Evolutionary conservation across 1,140 invertebrate species (phyloP), one percentile per base, ranked within the genome.

Genomic region (Eurosta solidaginis): DNA sequence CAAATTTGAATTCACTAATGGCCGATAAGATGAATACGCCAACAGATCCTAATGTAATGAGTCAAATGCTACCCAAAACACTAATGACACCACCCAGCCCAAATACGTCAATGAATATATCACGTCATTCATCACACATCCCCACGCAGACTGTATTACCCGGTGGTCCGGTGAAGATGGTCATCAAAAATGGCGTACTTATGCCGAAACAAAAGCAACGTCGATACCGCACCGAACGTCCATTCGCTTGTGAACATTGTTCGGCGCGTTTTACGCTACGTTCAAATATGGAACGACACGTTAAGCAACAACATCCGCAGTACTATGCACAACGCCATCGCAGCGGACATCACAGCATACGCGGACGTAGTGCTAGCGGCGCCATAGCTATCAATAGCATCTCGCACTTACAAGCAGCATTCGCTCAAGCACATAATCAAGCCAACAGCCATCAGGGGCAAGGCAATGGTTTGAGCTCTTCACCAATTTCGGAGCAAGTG

Each of bases 231-330:
- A 97, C 96, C n/a, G 96, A 97, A 86, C 90, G 96, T 25, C 96
- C 96, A 0, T 97, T 96, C 83, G 93, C 92, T 1, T 97, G 96
- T 86, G 94, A 95, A 45, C 94, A 96, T 81, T 97, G 96, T 84
- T 93, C 94, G 0, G 95, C 96, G 0, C 90, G 94, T 63, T 98
- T 98, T 82, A 97, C 96, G 0, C 87, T 97, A 0, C 91, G 96
- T 7, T 96, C 95, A 7, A 97, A 97, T 83, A 97, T 97, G 95
- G 96, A 97, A 87, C 89, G 96, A 1, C 96, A 98, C 79, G 94
- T 97, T 0, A 97, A 97, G 84, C 95, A 97, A 81, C 96, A 97
- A 82, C 96, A 97, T 89, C 96, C 96, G 0, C 93, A 96, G 74
- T 92, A 92, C 80, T 97, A 95, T 94, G 94, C 92, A 63, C 93